A percentile compares a stretch with the other conserved stretches of the same genome.
Conservation (phyloP, 2,113 vertebrate species). For the Bostrychus sinensis region DNA sequence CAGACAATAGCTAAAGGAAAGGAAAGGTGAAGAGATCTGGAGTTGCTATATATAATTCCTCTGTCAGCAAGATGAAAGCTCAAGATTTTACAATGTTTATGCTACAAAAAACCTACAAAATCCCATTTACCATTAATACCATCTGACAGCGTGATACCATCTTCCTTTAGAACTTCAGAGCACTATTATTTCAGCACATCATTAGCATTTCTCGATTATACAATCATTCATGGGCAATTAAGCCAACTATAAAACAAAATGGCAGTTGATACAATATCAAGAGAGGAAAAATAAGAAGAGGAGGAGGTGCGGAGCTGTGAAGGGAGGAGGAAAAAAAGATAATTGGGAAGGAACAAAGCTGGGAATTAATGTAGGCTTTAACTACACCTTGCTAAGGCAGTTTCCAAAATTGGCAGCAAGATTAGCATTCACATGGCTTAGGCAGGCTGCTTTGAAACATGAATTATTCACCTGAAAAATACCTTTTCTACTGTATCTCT, state of each 20-base stretch:
- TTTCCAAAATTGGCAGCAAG: conserved; percentile 7
- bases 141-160: conserved; percentile 2
- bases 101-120: background rate
- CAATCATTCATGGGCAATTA: conserved; percentile 63
- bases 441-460: background rate
- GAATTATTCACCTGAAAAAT: conserved; percentile 3
- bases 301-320: background rate
- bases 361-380: conserved; percentile 12
- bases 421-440: background rate
- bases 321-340: conserved; percentile 9
- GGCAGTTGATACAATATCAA: conserved; percentile 19
- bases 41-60: no score
- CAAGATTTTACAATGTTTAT: background rate
- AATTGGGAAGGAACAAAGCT: conserved; percentile 21
- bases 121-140: background rate
- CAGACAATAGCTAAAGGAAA: no score
- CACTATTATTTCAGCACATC: conserved; percentile 36
- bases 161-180: conserved; percentile 8
- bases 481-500: background rate
- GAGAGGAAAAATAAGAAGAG: no score
- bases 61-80: background rate
- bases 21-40: no score
- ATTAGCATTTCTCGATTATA: conserved; percentile 54
- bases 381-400: conserved; percentile 1
- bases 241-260: conserved; percentile 45